phyloP scores from a whole-genome alignment of 2,888 invertebrate species.

The Eupithecia tripunctaria region DNA sequence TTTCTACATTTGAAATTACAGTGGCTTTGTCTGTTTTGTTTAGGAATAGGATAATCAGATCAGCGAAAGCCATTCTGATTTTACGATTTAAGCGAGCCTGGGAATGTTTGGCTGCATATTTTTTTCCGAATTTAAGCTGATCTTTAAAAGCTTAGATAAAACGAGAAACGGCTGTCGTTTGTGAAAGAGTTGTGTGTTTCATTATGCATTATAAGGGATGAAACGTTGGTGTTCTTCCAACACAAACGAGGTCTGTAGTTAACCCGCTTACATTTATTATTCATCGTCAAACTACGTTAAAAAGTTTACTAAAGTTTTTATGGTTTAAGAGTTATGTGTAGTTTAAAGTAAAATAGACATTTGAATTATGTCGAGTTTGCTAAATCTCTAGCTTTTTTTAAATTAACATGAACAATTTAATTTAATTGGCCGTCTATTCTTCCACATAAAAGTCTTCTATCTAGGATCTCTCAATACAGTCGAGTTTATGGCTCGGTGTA shows the following conservation, averaged over 20 bases:
- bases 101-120: not conserved
- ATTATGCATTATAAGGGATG: no score
- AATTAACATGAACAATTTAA: constrained; percentile 13
- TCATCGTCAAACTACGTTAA: no score
- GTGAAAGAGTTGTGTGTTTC: not conserved
- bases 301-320: no score
- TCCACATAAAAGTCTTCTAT: constrained; percentile 41
- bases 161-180: no score
- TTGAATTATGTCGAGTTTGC: not conserved
- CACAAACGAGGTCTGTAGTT: no score
- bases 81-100: not conserved
- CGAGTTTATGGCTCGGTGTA: constrained; percentile 50
- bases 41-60: not conserved
- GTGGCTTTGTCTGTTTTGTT: not conserved
- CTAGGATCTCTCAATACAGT: constrained; percentile 45
- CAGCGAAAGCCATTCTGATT: not conserved
- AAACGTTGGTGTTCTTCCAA: no score
- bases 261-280: no score
- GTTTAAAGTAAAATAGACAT: not conserved
- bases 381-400: not conserved
- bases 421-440: constrained; percentile 29
- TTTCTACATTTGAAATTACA: constrained; percentile 21
- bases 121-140: not conserved
- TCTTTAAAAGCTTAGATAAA: not conserved
- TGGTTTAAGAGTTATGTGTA: not conserved